Conservation (phyloP, 1,140 invertebrate genomes). For the Aphis craccivora region DNA sequence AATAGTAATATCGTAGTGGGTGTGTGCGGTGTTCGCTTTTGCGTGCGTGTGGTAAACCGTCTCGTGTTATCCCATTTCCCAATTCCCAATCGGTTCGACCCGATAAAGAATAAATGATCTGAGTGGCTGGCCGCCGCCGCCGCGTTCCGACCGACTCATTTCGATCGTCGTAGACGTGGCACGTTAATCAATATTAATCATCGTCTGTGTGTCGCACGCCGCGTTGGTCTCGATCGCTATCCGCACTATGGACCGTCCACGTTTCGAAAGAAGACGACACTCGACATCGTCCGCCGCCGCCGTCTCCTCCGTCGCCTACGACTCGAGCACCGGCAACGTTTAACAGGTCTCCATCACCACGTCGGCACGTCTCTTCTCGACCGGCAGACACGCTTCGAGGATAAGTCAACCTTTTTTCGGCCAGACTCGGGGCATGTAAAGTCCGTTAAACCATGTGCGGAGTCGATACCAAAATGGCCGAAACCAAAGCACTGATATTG, state of each 20-base stretch:
- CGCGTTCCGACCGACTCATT: background rate
- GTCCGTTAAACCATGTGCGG: background rate
- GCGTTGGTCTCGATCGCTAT: background rate
- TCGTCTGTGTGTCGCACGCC: background rate
- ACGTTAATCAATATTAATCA: background rate
- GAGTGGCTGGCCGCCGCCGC: background rate
- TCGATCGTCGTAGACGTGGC: background rate
- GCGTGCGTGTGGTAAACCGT: background rate
- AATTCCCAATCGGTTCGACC: background rate
- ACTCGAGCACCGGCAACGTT: background rate
- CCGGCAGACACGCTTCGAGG: background rate
- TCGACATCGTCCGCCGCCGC: background rate
- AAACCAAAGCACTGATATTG: constrained; percentile 93
- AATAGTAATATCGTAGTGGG: constrained; percentile 1
- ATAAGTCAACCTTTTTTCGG: background rate
- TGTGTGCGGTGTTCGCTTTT: background rate
- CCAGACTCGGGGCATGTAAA: background rate
- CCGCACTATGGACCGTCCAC: constrained; percentile 25
- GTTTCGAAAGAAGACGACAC: background rate
- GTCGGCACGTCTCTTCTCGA: background rate
- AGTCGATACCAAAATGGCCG: constrained; percentile 13
- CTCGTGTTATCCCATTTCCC: background rate
- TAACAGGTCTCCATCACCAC: background rate
- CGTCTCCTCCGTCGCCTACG: background rate
- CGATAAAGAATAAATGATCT: constrained; percentile 16